Evolutionary conservation across 2,113 vertebrate genomes (phyloP).

Genomic region (Castor canadensis): DNA sequence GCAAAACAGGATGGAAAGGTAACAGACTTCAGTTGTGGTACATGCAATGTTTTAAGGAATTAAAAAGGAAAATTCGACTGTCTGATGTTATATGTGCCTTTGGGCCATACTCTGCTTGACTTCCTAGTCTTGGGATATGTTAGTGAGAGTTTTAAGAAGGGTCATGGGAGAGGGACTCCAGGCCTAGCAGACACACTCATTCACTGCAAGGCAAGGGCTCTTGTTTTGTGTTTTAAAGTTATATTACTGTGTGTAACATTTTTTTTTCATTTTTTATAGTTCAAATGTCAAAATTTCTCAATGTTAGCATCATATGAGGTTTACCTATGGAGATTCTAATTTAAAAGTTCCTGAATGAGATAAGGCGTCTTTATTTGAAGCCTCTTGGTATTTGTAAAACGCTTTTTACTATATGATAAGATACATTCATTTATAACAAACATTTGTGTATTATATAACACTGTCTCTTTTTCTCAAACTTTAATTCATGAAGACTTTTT

Average conservation of each 20-base stretch:
- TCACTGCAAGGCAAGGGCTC: not conserved
- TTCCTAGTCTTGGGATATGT: not conserved
- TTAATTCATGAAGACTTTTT: not conserved
- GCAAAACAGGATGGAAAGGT: not conserved
- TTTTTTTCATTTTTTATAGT: not conserved
- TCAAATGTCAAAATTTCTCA: not conserved
- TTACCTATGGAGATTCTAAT: constrained; percentile 23
- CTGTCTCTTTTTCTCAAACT: not conserved
- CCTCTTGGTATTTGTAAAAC: not conserved
- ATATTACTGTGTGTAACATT: not conserved
- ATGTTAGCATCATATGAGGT: not conserved
- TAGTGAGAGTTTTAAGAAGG: not conserved
- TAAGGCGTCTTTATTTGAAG: not conserved
- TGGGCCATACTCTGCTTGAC: not conserved
- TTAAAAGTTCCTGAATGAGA: not conserved
- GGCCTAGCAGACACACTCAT: not conserved
- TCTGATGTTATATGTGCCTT: not conserved
- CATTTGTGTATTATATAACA: not conserved
- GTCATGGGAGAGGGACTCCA: not conserved
- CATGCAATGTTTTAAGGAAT: not conserved
- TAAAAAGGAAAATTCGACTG: not conserved
- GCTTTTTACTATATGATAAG: not conserved
- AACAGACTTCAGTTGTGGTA: not conserved
- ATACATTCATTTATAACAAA: not conserved
- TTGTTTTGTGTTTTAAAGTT: not conserved